Evolutionary conservation across 2,797 vertebrate species (phyloP).

Genomic region (Hipposideros larvatus): DNA sequence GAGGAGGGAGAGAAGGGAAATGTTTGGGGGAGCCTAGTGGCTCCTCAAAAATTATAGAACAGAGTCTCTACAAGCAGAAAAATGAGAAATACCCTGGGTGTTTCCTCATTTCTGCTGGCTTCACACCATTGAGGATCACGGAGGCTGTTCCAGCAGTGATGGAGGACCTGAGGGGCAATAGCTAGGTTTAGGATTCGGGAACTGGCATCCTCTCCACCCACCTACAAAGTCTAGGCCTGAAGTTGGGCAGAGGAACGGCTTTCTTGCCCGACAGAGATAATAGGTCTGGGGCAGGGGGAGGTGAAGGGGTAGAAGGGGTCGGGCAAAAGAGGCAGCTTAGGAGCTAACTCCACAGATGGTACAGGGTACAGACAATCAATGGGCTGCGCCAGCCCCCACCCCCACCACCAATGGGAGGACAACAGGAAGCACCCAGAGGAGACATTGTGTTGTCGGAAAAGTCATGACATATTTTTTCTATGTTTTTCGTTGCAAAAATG

Average conservation of each 20-base stretch:
- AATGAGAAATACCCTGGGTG: neutral
- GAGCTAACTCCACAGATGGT: neutral
- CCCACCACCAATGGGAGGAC: neutral
- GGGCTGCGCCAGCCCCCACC: neutral
- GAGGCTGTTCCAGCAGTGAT: neutral
- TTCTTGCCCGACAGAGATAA: neutral
- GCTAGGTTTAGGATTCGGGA: neutral
- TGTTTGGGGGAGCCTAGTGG: neutral
- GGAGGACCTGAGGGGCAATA: too few species aligned
- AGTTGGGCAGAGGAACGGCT: neutral
- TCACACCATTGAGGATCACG: fast-evolving
- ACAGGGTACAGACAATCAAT: neutral
- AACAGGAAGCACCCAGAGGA: neutral
- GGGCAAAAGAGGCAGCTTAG: neutral
- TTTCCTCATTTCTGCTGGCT: neutral
- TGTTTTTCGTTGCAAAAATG: too few species aligned
- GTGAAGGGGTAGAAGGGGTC: fast-evolving
- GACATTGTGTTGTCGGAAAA: too few species aligned
- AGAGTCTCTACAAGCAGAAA: neutral
- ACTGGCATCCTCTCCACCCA: neutral
- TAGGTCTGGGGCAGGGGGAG: neutral
- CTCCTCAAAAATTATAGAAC: neutral
- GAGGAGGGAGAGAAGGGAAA: neutral
- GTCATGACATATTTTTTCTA: too few species aligned
- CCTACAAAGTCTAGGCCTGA: neutral